Conservation (phyloP, 2,113 vertebrate genomes). For the Mesocricetus auratus region DNA sequence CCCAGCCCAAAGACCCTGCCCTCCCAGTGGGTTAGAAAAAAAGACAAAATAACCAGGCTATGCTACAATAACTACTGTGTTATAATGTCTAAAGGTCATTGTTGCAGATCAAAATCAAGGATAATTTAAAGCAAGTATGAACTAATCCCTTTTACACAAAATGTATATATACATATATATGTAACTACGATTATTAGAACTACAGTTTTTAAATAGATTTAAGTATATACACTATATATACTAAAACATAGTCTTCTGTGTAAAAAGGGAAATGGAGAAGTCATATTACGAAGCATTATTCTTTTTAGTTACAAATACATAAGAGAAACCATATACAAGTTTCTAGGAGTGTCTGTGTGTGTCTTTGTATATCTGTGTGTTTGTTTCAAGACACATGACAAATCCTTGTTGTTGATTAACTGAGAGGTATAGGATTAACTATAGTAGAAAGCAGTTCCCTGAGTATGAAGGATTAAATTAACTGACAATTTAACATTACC, state of each 20-base stretch:
- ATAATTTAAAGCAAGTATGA: constrained; percentile 24
- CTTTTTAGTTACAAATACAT: neutral
- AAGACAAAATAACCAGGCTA: neutral
- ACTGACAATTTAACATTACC: neutral
- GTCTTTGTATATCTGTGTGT: neutral
- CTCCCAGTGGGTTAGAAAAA: neutral
- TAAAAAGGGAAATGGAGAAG: neutral
- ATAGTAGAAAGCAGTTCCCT: neutral
- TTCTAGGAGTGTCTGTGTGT: neutral
- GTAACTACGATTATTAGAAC: neutral
- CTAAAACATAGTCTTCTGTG: neutral
- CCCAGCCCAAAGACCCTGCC: neutral
- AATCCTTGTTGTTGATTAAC: neutral
- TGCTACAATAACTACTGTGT: neutral
- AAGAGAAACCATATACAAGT: neutral
- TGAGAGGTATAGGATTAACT: neutral
- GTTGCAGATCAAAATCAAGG: neutral
- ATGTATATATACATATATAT: neutral
- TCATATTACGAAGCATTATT: neutral
- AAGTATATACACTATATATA: neutral
- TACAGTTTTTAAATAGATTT: constrained; percentile 11
- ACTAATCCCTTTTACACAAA: constrained; percentile 23
- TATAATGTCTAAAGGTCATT: neutral
- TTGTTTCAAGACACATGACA: neutral
- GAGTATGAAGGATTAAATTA: neutral